Percentiles rank a stretch among this genome's conserved stretches.
phyloP scores from a whole-genome alignment of 37 sponge, comb jelly and placozoan genomes.

The Ephydatia muelleri region DNA sequence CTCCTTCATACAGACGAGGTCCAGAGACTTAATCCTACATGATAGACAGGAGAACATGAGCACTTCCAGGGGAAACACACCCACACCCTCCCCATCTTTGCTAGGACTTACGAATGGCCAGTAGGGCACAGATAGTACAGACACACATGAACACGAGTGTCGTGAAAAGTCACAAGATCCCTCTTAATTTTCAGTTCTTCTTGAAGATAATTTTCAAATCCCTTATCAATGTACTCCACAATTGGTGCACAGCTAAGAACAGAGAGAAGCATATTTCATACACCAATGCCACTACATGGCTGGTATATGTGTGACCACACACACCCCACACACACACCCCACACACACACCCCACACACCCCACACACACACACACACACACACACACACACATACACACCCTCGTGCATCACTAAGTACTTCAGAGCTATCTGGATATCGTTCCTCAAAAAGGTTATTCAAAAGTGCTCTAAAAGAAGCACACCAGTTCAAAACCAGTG shows the following conservation, averaged over 20 bases:
- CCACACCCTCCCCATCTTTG: background rate
- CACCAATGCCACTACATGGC: too few species aligned
- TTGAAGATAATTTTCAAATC: conserved; percentile 87
- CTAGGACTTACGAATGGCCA: conserved; percentile 86
- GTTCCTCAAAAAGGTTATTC: too few species aligned
- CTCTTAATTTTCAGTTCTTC: conserved; percentile 94
- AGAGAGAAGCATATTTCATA: too few species aligned
- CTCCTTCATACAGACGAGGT: conserved; percentile 95
- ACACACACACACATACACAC: background rate
- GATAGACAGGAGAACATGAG: background rate
- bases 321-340: too few species aligned
- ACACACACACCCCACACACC: too few species aligned
- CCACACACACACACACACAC: background rate
- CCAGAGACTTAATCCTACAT: conserved; percentile 90
- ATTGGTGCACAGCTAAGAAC: conserved; percentile 68
- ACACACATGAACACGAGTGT: conserved; percentile 92
- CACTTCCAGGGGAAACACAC: conserved; percentile 6
- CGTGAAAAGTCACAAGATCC: conserved; percentile 79
- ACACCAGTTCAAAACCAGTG: too few species aligned
- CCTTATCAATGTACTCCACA: conserved; percentile 81
- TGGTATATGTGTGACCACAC: too few species aligned
- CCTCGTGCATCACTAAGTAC: too few species aligned
- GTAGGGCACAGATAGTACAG: conserved; percentile 93
- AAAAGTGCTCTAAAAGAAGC: too few species aligned
- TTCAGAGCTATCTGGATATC: too few species aligned